phyloP scores from a whole-genome alignment of 1,140 invertebrate genomes.

The Epicauta chinensis region DNA sequence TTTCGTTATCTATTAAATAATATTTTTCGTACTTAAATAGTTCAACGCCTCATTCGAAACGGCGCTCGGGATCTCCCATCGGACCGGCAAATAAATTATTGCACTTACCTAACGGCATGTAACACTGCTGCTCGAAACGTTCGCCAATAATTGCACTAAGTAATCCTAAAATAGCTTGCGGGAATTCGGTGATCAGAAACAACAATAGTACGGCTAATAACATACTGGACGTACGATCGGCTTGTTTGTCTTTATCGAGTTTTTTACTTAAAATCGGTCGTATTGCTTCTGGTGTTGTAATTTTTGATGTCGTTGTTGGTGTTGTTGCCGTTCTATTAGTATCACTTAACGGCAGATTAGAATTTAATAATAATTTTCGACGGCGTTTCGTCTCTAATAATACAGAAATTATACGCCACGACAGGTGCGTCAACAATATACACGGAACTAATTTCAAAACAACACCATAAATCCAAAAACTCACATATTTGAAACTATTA shows the following conservation, averaged over 20 bases:
- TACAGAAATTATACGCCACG: conserved; percentile 67
- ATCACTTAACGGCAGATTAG: conserved; percentile 28
- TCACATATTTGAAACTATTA: conserved; percentile 48
- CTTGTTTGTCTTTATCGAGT: conserved; percentile 61
- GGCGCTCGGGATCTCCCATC: no score
- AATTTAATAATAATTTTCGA: conserved; percentile 53
- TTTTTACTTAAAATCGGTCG: conserved; percentile 24
- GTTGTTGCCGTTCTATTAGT: conserved; percentile 21
- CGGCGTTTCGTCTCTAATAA: conserved; percentile 67
- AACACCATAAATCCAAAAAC: conserved; percentile 82
- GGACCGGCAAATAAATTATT: no score
- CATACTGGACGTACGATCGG: conserved; percentile 91
- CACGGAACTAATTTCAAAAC: conserved; percentile 85
- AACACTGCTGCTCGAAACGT: conserved; percentile 71
- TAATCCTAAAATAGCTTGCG: conserved; percentile 80
- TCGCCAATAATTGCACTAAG: conserved; percentile 65
- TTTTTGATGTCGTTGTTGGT: no score
- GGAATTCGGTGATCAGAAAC: conserved; percentile 82
- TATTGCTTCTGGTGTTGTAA: neutral
- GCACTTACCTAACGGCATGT: conserved; percentile 60
- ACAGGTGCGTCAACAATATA: conserved; percentile 71
- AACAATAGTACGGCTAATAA: conserved; percentile 84
- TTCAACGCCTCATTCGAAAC: no score
- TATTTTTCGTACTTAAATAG: no score
- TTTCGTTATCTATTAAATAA: no score